Base-by-base conservation (phyloP, 1,140 invertebrate species). In the Drosophila lini region DNA sequence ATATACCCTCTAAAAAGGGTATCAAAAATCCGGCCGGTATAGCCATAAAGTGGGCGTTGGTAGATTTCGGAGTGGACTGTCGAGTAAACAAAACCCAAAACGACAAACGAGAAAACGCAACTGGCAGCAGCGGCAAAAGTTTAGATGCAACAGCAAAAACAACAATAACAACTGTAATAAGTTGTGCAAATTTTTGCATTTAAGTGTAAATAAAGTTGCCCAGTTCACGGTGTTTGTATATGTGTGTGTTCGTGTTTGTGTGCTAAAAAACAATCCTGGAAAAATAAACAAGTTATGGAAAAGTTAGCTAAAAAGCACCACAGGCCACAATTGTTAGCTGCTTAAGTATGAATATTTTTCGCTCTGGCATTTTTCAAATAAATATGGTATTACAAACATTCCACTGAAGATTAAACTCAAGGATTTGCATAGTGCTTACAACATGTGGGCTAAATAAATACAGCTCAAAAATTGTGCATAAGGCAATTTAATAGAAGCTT, bases 101-200 rank as follows among this genome's bases (percentile, higher is more conserved):
- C 61, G 61, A 69, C 61, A 42, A 65, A 71, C 55, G 65, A 73
- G 61, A 70, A 53, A 73, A 65, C 61, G 62, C 68, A 78, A 84
- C 64, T 70, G 64, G 69, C 77, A 76, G 64, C 41, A 25, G 61
- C 65, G 61, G 77, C 53, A 78, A 85, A 85, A 85, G 81, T 85
- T 85, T 85, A 89, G 84, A 71, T 78, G 84, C 84, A 75, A 80
- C 76, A 75, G 65, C 53, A 65, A 56, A 64, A 74, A 74, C 67
- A 73, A 82, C 63, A 90, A 81, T 68, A 81, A 90, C 78, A 90
- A 82, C 68, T 60, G 65, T 90, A 90, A 90, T 86, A 90, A 90
- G 70, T 90, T 90, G 86, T 82, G 86, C 78, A 90, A 80, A 89
- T 83, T 89, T 84, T 89, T 89, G 84, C 80, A 89, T 89, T 89